A percentile compares a stretch with the other conserved stretches of the same genome.
Evolutionary conservation across 2,797 vertebrate species (phyloP).

Genomic region (Alfaro cultratus): DNA sequence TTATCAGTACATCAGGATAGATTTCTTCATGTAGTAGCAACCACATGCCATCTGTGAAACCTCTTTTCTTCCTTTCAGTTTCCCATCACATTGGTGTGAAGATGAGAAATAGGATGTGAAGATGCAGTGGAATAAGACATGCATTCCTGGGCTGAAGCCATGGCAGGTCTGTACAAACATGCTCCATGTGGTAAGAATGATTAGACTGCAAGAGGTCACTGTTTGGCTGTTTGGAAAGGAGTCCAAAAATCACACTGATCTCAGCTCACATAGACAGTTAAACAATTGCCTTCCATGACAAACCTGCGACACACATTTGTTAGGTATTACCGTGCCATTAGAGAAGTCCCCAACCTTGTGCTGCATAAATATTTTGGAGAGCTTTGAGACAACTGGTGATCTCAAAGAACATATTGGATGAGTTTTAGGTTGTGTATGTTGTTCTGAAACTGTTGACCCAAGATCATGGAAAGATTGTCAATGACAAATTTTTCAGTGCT

Average conservation of each 20-base stretch:
- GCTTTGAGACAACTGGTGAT: constrained; percentile 73
- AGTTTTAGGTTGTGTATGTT: constrained; percentile 73
- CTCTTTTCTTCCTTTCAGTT: constrained; percentile 14
- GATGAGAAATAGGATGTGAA: constrained; percentile 44
- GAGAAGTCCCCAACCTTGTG: constrained; percentile 47
- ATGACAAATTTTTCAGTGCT: constrained; percentile 32
- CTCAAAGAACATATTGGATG: constrained; percentile 68
- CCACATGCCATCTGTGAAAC: constrained; percentile 43
- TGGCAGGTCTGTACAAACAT: constrained; percentile 72
- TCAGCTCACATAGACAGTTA: constrained; percentile 65
- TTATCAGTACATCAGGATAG: constrained; percentile 45
- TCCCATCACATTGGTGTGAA: constrained; percentile 39
- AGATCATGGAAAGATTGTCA: constrained; percentile 51
- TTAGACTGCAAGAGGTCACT: constrained; percentile 74
- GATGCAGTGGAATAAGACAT: constrained; percentile 68
- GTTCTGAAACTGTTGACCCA: constrained; percentile 46
- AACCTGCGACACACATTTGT: constrained; percentile 74
- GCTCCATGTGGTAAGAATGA: constrained; percentile 77
- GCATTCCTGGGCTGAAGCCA: constrained; percentile 70
- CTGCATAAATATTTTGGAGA: constrained; percentile 80
- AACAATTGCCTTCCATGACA: constrained; percentile 63
- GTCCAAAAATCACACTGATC: constrained; percentile 74
- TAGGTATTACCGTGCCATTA: constrained; percentile 70
- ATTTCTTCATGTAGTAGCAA: constrained; percentile 28
- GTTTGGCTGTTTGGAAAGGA: constrained; percentile 74